phyloP scores from a whole-genome alignment of 2,113 vertebrate genomes.

The Pelobates fuscus region DNA sequence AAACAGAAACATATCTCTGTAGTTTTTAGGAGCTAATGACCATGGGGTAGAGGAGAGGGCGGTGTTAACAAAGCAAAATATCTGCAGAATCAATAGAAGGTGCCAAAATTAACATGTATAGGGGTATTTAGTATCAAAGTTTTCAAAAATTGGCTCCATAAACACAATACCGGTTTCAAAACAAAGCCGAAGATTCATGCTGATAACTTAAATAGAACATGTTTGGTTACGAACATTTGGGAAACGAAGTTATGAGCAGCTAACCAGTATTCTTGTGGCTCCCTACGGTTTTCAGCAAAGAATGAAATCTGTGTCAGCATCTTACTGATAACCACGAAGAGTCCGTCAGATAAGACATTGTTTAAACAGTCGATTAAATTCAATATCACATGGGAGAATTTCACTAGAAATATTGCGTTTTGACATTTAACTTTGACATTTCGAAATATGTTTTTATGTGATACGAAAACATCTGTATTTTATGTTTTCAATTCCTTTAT shows the following conservation, averaged over 20 bases:
- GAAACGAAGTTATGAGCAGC: slow-evolving; percentile 83
- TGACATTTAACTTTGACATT: too few relatives aligned
- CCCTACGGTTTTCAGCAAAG: slow-evolving; percentile 73
- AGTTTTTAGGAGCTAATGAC: slow-evolving; percentile 71
- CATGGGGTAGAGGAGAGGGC: slow-evolving; percentile 70
- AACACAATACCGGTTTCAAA: slow-evolving; percentile 87
- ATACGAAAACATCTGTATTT: too few relatives aligned
- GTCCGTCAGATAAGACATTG: slow-evolving; percentile 24
- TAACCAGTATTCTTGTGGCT: slow-evolving; percentile 71
- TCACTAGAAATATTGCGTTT: background rate
- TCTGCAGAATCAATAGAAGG: slow-evolving; percentile 81
- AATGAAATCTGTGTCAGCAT: slow-evolving; percentile 70
- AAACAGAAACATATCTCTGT: slow-evolving; percentile 72
- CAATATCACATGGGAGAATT: background rate
- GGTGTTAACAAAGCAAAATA: slow-evolving; percentile 80
- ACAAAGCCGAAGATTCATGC: slow-evolving; percentile 85
- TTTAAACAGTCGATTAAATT: slow-evolving; percentile 29
- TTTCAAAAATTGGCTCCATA: slow-evolving; percentile 91
- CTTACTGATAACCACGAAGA: slow-evolving; percentile 58
- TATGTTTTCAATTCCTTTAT: too few relatives aligned
- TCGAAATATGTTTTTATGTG: too few relatives aligned
- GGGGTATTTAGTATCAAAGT: slow-evolving; percentile 96
- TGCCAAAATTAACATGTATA: slow-evolving; percentile 97
- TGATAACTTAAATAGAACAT: slow-evolving; percentile 90
- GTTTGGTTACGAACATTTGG: slow-evolving; percentile 93